phyloP scores from a whole-genome alignment of 2,888 invertebrate species.

The Crioceris asparagi region DNA sequence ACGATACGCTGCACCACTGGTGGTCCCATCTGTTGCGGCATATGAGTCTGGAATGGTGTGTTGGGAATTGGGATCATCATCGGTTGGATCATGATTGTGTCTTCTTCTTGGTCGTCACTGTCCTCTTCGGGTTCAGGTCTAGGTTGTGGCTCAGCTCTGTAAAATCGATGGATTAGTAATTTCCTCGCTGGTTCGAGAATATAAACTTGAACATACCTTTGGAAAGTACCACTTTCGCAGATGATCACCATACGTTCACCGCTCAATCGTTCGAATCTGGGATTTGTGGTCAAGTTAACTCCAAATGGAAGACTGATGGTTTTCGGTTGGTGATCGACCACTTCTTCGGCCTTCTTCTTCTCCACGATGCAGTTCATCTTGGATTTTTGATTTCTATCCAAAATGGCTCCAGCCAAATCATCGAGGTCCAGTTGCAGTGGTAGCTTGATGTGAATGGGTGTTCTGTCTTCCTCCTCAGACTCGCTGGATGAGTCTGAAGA shows the following conservation, averaged over 20 bases:
- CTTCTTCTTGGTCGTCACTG: conserved; percentile 30
- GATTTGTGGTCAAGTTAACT: conserved; percentile 58
- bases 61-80: conserved; percentile 37
- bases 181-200: background rate
- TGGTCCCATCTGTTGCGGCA: conserved; percentile 32
- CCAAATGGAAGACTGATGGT: conserved; percentile 54
- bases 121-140: conserved; percentile 15
- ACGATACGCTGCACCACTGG: conserved; percentile 17
- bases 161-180: background rate
- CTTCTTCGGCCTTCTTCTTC: conserved; percentile 72
- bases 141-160: background rate
- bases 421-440: conserved; percentile 76
- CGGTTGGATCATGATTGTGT: conserved; percentile 38
- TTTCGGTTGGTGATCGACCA: conserved; percentile 64
- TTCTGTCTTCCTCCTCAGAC: conserved; percentile 46
- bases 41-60: conserved; percentile 33
- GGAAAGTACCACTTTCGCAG: conserved; percentile 71
- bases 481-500: conserved; percentile 34
- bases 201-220: conserved; percentile 37
- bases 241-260: conserved; percentile 82
- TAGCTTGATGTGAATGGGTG: conserved; percentile 56
- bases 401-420: conserved; percentile 64
- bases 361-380: conserved; percentile 88
- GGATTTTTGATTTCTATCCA: conserved; percentile 62
- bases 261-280: conserved; percentile 59